Evolutionary conservation across 2,888 invertebrate genomes (phyloP).

Genomic region (Ganaspis brasiliensis): DNA sequence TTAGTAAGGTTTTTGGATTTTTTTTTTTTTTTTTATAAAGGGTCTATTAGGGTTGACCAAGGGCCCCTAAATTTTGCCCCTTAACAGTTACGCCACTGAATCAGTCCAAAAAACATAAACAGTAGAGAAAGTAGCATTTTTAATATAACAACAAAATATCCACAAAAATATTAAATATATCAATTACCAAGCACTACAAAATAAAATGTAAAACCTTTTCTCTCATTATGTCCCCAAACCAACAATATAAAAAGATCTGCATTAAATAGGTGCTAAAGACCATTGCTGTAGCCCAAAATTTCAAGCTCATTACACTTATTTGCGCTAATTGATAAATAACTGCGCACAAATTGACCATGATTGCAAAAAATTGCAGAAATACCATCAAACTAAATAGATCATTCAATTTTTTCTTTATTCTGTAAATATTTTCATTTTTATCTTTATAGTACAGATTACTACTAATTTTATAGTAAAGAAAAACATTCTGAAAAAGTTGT

Average conservation of each 20-base stretch:
- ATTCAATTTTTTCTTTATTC: constrained; percentile 13
- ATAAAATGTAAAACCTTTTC: neutral
- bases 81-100: no score
- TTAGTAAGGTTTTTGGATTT: no score
- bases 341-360: neutral
- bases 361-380: constrained; percentile 17
- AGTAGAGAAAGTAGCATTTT: no score
- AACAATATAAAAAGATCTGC: constrained; percentile 16
- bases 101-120: no score
- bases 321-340: constrained; percentile 14
- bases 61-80: no score
- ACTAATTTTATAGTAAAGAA: no score
- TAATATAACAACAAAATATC: no score
- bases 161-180: neutral
- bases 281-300: neutral
- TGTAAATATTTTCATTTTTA: neutral
- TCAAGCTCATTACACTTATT: neutral
- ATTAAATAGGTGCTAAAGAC: neutral
- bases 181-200: no score
- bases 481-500: no score
- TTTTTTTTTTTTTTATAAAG: no score
- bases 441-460: neutral
- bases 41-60: no score
- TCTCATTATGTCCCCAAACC: constrained; percentile 5
- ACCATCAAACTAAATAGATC: neutral